Base-by-base conservation (phyloP, 2,113 vertebrate genomes). In the Ptychochromis oligacanthus region DNA sequence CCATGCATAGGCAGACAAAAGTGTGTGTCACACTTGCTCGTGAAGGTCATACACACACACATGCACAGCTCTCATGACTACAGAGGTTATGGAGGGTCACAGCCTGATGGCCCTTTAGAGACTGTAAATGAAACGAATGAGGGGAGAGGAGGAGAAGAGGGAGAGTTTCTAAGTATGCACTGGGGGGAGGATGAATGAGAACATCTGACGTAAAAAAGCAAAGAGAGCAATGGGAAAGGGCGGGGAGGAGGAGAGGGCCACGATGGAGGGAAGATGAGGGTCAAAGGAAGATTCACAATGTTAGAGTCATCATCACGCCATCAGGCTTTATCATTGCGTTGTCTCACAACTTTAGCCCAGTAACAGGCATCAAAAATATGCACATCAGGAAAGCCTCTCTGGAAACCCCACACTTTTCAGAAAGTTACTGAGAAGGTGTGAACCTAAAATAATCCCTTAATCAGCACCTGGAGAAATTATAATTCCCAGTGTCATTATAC, bases 41-140 rank as follows among this genome's bases (percentile, higher is more conserved):
- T 40, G 49, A 26, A 49, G 40, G 40, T 49, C 15, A n/a, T 2
- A 40, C 0, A 56, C 26, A 20, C 34, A 14, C 24, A 59, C 77
- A 81, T 22, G 24, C 36, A 56, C 14, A 67, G 5, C 61, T 9
- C 60, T 52, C 61, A 57, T 55, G 76, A 77, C 46, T 81, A 70
- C 49, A 64, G 75, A 62, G 77, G 89, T 94, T 83, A 76, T 3
- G 24, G 31, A 65, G 78, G 86, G 80, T 85, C 80, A 43, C 10
- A 36, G 84, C 8, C 79, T 67, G 59, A 88, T 81, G 57, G 14
- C 61, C 49, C 89, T 74, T 38, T 36, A 31, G 79, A 89, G 90
- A 89, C 65, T 49, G 61, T 82, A 85, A 90, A 89, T 77, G 7
- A 87, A 90, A 58, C 83, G 64, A 85, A 84, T 22, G 85, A 79